Conservation (phyloP, 2,113 vertebrate species). For the Eira barbara region DNA sequence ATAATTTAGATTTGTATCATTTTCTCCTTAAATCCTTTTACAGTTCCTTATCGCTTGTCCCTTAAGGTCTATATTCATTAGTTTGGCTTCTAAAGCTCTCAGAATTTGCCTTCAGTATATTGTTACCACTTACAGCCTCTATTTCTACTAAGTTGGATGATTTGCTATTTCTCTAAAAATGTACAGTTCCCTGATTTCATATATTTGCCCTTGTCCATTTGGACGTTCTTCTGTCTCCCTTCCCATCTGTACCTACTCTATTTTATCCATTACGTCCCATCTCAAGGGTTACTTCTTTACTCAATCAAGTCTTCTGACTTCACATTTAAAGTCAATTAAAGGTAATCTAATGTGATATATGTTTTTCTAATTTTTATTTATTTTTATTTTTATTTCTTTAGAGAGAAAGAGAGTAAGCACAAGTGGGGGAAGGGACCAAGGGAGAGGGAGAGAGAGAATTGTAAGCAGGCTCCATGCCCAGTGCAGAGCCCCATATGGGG, state of each 20-base stretch:
- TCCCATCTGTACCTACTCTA: not conserved
- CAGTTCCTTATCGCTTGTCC: not conserved
- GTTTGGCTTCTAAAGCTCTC: not conserved
- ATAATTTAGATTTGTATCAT: not conserved
- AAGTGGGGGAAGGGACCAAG: not conserved
- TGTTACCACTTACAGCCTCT: not conserved
- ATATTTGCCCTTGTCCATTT: not conserved
- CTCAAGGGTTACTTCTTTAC: not conserved
- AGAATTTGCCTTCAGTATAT: not conserved
- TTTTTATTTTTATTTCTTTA: not conserved
- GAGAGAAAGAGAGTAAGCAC: not conserved
- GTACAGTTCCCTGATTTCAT: not conserved
- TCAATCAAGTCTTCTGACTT: not conserved
- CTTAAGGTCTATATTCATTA: not conserved
- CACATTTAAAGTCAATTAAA: not conserved
- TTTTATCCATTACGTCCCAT: not conserved
- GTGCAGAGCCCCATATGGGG: not conserved
- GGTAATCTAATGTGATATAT: not conserved
- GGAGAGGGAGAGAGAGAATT: not conserved
- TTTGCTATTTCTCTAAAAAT: constrained; percentile 21
- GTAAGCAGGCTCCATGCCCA: not conserved
- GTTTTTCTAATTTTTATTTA: not conserved
- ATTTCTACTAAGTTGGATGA: not conserved
- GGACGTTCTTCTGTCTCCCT: not conserved
- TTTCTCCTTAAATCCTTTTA: not conserved